Conservation (phyloP, 2,113 vertebrate species). For the Nibea albiflora region DNA sequence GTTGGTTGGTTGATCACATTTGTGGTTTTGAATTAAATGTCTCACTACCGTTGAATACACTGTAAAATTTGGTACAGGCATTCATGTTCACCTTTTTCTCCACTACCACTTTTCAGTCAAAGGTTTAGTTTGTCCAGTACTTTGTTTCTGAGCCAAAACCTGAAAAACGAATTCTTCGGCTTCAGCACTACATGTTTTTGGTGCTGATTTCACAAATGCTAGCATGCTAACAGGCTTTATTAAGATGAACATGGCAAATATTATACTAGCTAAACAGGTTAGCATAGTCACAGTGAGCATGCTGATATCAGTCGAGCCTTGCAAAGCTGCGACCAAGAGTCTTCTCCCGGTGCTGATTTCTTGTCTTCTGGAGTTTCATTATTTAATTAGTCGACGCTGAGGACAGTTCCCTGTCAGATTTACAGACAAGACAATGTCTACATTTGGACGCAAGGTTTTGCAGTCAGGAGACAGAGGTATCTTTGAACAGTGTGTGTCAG, state of each 20-base stretch:
- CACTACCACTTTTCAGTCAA: not conserved
- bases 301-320: not conserved
- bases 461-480: not conserved
- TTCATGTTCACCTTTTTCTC: not conserved
- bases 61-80: not conserved
- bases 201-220: not conserved
- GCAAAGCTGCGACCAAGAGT: not conserved
- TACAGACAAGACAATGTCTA: not conserved
- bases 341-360: not conserved
- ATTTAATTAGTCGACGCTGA: not conserved
- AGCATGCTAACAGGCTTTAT: not conserved
- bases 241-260: not conserved
- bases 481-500: constrained; percentile 8
- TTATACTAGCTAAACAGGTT: not conserved
- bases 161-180: too few species aligned
- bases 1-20: not conserved
- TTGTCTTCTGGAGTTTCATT: not conserved
- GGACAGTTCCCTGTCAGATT: not conserved
- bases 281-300: not conserved
- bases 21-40: not conserved
- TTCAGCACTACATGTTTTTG: not conserved
- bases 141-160: too few species aligned
- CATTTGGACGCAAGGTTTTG: constrained; percentile 4
- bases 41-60: not conserved
- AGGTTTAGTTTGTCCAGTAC: not conserved